Conservation (phyloP, 2,797 vertebrate species). For the Cheirogaleus major region DNA sequence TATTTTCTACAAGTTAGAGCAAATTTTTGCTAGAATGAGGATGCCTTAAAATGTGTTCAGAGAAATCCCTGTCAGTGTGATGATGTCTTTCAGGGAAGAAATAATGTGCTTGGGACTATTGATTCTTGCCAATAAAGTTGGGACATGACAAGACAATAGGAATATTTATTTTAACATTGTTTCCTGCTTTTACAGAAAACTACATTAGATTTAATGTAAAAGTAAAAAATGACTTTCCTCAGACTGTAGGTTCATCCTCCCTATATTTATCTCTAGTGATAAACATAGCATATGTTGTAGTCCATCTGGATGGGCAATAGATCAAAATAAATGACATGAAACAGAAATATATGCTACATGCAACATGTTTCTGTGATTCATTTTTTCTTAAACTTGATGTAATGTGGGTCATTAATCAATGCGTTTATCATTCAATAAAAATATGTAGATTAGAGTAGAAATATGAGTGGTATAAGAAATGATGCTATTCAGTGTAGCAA, state of each 20-base stretch:
- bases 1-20: conserved; percentile 3
- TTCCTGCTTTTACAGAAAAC: conserved; percentile 44
- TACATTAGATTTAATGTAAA: conserved; percentile 47
- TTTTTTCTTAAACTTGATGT: conserved; percentile 37
- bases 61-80: not conserved
- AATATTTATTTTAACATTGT: conserved; percentile 52
- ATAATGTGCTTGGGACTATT: not conserved
- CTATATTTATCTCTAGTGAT: conserved; percentile 45
- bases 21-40: not conserved
- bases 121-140: conserved; percentile 38
- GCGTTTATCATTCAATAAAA: conserved; percentile 35
- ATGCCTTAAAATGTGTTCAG: conserved; percentile 11
- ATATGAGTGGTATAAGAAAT: not conserved
- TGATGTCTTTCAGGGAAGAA: not conserved
- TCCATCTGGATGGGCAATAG: conserved; percentile 61
- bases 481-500: not conserved
- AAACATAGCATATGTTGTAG: not conserved
- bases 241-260: not conserved
- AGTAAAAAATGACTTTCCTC: conserved; percentile 45
- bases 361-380: not conserved
- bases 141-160: not conserved
- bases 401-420: conserved; percentile 13
- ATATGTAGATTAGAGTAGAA: not conserved
- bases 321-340: conserved; percentile 61
- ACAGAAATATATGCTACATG: conserved; percentile 25